Evolutionary conservation across 2,888 invertebrate species (phyloP), one percentile per base, ranked within the genome.

Genomic region (Rhagophthalmus giganteus): DNA sequence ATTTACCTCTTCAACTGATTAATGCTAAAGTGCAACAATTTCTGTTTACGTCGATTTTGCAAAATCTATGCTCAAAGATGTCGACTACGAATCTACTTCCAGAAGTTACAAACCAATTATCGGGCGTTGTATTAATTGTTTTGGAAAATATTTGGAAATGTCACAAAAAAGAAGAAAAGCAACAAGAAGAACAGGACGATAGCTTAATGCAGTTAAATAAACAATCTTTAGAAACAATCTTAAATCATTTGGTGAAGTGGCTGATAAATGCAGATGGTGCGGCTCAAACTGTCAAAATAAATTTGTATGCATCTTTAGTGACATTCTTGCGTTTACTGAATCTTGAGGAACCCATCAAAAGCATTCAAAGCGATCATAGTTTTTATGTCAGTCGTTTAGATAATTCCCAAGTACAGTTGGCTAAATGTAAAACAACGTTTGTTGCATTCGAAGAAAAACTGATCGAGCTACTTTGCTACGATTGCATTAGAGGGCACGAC

Each of bases 401-500:
- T 61, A 84, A 78, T 59, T 80, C 84, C 0, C 67, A 61, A 48
- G 56, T 65, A 28, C 39, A 56, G 48, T 37, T 76, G 10, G 46
- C 58, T 9, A 53, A 76, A 0, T 73, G 75, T 1, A 54, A 76
- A 20, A 76, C 75, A 46, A 69, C 74, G 0, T 77, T 79, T 13
- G 54, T 76, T 26, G 20, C 20, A 20, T 5, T 20, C 7, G 20
- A 20, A 5, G 89, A 90, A 57, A 86, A 86, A 65, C 72, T 94
- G 33, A 85, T 92, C 68, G 86, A 90, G 60, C 85, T 85, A 24
- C 74, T 94, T 40, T 92, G 93, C 60, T 85, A 90, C 41, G 94
- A 95, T 74, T 90, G 90, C 51, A 88, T 90, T 6, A 88, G 90
- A 1, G 92, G 92, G 0, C 92, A 93, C 67, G 91, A 94, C 61